Percentiles rank a stretch among this genome's conserved stretches.
Conservation (phyloP, 2,797 vertebrate species). For the Pangasius mekongensis region DNA sequence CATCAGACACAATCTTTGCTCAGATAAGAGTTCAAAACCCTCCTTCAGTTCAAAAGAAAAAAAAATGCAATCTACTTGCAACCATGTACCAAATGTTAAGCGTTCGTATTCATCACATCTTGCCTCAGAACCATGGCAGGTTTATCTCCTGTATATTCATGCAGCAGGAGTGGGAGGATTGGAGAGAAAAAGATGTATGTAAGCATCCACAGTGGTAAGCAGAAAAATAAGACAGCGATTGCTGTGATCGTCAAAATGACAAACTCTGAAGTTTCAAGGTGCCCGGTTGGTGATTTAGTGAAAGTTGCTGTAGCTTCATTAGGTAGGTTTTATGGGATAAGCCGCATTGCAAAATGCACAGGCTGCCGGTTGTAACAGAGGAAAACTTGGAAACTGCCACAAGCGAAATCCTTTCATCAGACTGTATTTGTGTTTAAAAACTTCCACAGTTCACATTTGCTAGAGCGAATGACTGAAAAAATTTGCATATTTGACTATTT, state of each 20-base stretch:
- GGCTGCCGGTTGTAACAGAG: constrained; percentile 39
- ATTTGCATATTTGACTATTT: background rate
- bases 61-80: constrained; percentile 10
- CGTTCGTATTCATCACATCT: constrained; percentile 11
- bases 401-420: constrained; percentile 18
- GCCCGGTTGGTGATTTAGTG: constrained; percentile 53
- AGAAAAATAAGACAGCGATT: constrained; percentile 49
- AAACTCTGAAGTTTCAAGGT: constrained; percentile 33
- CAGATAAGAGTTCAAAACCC: background rate
- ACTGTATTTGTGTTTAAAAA: constrained; percentile 10
- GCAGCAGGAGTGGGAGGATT: constrained; percentile 20
- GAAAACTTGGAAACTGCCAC: constrained; percentile 4
- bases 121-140: constrained; percentile 20
- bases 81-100: constrained; percentile 20
- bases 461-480: background rate
- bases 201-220: constrained; percentile 41
- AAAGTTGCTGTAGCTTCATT: constrained; percentile 52
- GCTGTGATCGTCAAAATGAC: constrained; percentile 55
- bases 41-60: background rate
- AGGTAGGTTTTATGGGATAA: constrained; percentile 52
- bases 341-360: constrained; percentile 42
- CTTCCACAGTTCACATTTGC: background rate
- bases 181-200: constrained; percentile 28
- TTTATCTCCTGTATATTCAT: constrained; percentile 45
- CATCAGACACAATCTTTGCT: background rate